A percentile compares a stretch with the other conserved stretches of the same genome.
phyloP scores from a whole-genome alignment of 2,113 vertebrate species.

The Xenopus laevis region DNA sequence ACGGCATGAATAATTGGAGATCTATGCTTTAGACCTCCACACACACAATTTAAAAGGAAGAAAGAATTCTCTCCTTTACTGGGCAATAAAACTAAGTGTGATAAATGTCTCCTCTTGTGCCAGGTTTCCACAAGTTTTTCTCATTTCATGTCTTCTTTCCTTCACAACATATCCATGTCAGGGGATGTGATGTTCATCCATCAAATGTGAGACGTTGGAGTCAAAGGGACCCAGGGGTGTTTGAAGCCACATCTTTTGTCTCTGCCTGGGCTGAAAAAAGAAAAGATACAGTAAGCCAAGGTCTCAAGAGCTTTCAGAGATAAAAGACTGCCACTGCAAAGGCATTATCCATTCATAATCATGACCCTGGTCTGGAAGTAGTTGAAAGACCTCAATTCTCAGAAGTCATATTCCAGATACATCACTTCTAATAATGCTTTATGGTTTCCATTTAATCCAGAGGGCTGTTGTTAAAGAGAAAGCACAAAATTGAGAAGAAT shows the following conservation, averaged over 20 bases:
- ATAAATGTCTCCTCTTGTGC: constrained; percentile 15
- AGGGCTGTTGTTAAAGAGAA: too few relatives aligned
- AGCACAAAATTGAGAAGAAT: too few relatives aligned
- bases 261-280: constrained; percentile 21
- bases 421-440: constrained; percentile 23
- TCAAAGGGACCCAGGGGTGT: constrained; percentile 29
- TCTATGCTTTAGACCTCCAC: not conserved
- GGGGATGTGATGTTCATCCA: constrained; percentile 36
- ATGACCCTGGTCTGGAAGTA: constrained; percentile 14
- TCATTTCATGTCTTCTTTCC: constrained; percentile 17
- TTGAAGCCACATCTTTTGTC: constrained; percentile 21
- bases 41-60: not conserved
- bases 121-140: constrained; percentile 9
- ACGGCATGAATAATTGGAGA: too few relatives aligned
- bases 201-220: constrained; percentile 19
- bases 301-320: constrained; percentile 29
- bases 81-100: constrained; percentile 34
- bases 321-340: constrained; percentile 19
- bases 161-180: constrained; percentile 30
- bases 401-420: constrained; percentile 21
- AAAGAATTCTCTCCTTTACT: constrained; percentile 17
- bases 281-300: constrained; percentile 25
- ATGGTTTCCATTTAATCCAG: too few relatives aligned
- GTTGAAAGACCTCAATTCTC: constrained; percentile 11
- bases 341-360: constrained; percentile 29